phyloP scores from a whole-genome alignment of 2,113 vertebrate genomes.

The Notechis scutatus region DNA sequence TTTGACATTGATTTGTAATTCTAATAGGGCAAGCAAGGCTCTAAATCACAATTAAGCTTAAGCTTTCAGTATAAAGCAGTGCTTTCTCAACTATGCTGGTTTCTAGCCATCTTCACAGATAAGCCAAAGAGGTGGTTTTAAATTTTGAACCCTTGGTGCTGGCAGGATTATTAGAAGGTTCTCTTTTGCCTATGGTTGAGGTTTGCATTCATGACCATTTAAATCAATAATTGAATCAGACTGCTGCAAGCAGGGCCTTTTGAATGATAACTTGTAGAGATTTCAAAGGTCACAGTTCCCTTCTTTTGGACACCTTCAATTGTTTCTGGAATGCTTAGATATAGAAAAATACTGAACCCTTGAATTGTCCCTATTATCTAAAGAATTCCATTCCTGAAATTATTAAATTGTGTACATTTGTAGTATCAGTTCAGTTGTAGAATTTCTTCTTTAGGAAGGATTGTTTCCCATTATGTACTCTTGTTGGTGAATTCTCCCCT shows the following conservation, averaged over 20 bases:
- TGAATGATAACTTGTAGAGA: neutral
- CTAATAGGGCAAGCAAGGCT: neutral
- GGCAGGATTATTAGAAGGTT: neutral
- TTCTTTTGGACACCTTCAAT: neutral
- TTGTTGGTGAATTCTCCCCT: neutral
- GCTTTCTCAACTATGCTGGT: neutral
- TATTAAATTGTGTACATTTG: neutral
- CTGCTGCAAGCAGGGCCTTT: neutral
- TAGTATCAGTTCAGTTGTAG: neutral
- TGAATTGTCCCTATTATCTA: neutral
- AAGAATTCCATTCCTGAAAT: neutral
- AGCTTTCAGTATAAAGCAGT: neutral
- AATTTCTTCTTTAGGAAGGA: neutral
- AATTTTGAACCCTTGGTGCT: neutral
- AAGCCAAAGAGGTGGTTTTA: neutral
- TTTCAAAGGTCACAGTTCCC: neutral
- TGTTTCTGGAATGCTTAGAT: neutral
- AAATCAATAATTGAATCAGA: neutral
- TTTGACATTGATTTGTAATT: neutral
- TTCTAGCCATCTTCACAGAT: neutral
- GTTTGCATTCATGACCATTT: neutral
- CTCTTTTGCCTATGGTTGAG: neutral
- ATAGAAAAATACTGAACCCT: neutral
- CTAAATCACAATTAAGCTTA: neutral
- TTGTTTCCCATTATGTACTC: neutral